Evolutionary conservation across 2,113 vertebrate species (phyloP), one percentile per base, ranked within the genome.

Genomic region (Daubentonia madagascariensis): DNA sequence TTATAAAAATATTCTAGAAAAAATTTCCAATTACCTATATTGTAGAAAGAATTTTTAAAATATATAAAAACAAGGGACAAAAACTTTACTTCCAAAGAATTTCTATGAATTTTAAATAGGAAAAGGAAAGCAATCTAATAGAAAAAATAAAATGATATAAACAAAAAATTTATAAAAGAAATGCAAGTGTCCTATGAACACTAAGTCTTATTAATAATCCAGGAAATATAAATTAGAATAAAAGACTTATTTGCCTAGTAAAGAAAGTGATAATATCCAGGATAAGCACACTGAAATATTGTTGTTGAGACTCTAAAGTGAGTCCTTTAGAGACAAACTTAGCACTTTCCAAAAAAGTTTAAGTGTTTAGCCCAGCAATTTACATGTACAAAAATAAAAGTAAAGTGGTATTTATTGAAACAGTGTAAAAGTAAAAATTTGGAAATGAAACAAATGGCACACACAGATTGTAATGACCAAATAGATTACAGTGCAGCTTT

Each of bases 1-100:
- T 80, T 67, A 75, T 85, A 89, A 93, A 89, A 75, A 85, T 80
- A 92, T n/a, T 94, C 35, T 91, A 17, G 5, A 52, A 76, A 76
- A 78, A 73, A 18, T 30, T 37, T 70, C 12, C 35, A 92, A 8
- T 30, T 18, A 50, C 5, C 30, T 85, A 63, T 16, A 50, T 5
- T 30, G 13, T 35, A 54, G 14, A 68, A 67, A 48, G 18, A 37
- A 16, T 30, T 85, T 63, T n/a, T 35, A 78, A 72, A 61, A 61
- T 70, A 68, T 59, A 25, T 61, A 68, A 92, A 70, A 40, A 61
- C 18, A 63, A 57, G 40, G 3, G 2, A 91, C 3, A 37, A 87
- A 54, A 13, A 8, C 0, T 2, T 72, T 48, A 28, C 45, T 84
- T 83, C 57, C 4, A 78, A 78, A 63, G 25, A 54, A 81, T 63